Conservation (phyloP, 2,888 invertebrate genomes). For the Heliconius aoede region DNA sequence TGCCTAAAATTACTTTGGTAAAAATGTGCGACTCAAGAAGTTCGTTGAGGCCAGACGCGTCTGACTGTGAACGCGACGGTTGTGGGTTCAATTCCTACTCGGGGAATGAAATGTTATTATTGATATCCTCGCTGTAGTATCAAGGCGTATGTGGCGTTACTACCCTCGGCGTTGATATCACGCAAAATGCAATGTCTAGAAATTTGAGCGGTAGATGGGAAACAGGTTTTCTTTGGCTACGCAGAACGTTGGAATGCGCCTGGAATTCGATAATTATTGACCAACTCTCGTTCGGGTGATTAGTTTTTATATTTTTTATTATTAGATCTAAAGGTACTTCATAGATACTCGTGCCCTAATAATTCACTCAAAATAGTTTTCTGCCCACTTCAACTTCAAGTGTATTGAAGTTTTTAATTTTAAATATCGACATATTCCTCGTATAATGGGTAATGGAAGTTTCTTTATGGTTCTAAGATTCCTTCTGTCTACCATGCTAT, state of each 20-base stretch:
- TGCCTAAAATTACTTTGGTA: neutral
- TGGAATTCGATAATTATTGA: too few relatives aligned
- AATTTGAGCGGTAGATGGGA: neutral
- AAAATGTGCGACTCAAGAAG: neutral
- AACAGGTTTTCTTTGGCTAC: too few relatives aligned
- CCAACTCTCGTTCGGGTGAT: too few relatives aligned
- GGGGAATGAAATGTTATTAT: neutral
- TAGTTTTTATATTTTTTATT: too few relatives aligned
- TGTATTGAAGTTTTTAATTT: neutral
- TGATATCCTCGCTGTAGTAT: too few relatives aligned
- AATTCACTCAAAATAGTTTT: neutral
- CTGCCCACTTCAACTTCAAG: neutral
- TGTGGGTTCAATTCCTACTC: neutral
- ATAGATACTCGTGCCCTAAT: neutral
- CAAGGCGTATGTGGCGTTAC: too few relatives aligned
- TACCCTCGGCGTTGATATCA: too few relatives aligned
- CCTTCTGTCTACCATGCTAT: too few relatives aligned
- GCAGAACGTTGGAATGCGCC: too few relatives aligned
- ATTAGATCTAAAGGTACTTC: neutral
- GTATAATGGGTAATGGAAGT: too few relatives aligned
- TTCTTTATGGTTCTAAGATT: too few relatives aligned
- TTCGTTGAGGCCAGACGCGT: neutral
- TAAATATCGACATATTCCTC: neutral
- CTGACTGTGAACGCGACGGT: neutral
- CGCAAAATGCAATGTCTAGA: too few relatives aligned